Evolutionary conservation across 2,888 invertebrate genomes (phyloP), one percentile per base, ranked within the genome.

Genomic region (Diaprepes abbreviatus): DNA sequence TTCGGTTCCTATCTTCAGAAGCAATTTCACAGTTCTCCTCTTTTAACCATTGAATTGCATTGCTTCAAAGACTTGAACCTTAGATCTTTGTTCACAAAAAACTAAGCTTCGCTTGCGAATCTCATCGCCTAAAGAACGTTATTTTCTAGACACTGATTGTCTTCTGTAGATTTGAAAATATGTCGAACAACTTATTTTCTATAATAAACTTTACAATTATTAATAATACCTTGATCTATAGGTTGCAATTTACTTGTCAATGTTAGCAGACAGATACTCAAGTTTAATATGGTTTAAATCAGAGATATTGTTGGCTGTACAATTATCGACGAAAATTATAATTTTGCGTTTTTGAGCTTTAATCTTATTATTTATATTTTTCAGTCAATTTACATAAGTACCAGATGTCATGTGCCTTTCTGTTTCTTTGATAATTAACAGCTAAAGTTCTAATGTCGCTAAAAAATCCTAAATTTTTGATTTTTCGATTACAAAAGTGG

Each of bases 401-500:
- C 7, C 55, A 28, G 33, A 17, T 3, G 50, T 50, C 65, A 65
- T 69, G 33, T 43, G 57, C 10, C 64, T 36, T 28, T 38, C 21
- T 48, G 17, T 31, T 16, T 14, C 66, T 14, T 14, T 40, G 12
- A 16, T 24, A 50, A 67, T 48, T 74, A 70, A 3, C 77, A 64
- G 10, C 77, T 77, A 3, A 73, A 17, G 24, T 17, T 5, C 12
- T 33, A 3, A 71, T 54, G 40, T 55, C 59, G 43, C 60, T 74
- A 52, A 79, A 79, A 73, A 75, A 75, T 52, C 77, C 40, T 5
- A 76, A 77, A 24, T 71, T 60, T 71, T 48, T 5, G 75, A 75
- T 70, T 79, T 79, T 10, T 78, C 79, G 36, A 79, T 77, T 7
- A 79, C 67, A 79, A 58, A 40, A 74, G 70, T 66, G 68, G 71